Conservation (phyloP, 2,797 vertebrate genomes). For the Phylloscopus collybita region DNA sequence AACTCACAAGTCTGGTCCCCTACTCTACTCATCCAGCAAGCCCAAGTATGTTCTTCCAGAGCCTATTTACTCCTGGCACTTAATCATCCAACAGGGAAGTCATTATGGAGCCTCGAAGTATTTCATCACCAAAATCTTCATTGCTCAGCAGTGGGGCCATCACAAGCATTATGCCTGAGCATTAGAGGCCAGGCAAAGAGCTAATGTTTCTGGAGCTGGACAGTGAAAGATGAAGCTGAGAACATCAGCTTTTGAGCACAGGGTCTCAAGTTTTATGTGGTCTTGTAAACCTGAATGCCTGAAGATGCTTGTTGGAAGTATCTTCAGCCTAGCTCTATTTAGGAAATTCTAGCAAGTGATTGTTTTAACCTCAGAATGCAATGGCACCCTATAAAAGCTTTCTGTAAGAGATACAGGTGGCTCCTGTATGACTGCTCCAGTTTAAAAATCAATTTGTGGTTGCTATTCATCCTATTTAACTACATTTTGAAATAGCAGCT, state of each 20-base stretch:
- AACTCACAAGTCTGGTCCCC: not conserved
- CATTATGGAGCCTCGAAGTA: not conserved
- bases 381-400: not conserved
- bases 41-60: not conserved
- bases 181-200: not conserved
- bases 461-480: not conserved
- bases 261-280: not conserved
- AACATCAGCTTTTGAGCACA: not conserved
- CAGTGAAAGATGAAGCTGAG: not conserved
- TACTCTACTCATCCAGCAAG: not conserved
- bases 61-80: not conserved
- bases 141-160: rapidly evolving
- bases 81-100: not conserved
- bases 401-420: not conserved
- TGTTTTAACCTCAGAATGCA: not conserved
- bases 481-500: not conserved
- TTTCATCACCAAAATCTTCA: not conserved
- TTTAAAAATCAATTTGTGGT: not conserved
- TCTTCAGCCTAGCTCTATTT: not conserved
- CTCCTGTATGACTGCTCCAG: not conserved
- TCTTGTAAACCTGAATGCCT: not conserved
- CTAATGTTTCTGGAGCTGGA: not conserved
- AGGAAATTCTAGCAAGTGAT: not conserved
- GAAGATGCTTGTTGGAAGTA: not conserved
- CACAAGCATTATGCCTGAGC: not conserved